Conservation (phyloP, 1,140 invertebrate genomes). For the Piezodorus guildinii region DNA sequence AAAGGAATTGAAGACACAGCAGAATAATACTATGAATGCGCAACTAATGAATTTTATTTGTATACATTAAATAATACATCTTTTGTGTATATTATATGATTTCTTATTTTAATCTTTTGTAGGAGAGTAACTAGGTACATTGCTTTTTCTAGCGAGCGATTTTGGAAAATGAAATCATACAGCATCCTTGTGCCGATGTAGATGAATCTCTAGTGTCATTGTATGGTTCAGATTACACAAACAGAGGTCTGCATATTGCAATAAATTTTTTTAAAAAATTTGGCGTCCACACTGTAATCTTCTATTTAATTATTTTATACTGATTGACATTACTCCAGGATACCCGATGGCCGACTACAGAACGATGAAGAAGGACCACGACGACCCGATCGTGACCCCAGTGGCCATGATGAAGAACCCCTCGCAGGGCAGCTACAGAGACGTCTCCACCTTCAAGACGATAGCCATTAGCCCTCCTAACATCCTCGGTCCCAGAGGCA, state of each 20-base stretch:
- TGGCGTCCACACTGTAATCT: too few species aligned
- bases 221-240: conserved; percentile 16
- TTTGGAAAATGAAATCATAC: conserved; percentile 24
- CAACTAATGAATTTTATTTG: too few species aligned
- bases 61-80: too few species aligned
- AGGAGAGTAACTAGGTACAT: neutral
- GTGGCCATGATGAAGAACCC: conserved; percentile 21
- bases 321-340: neutral
- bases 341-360: conserved; percentile 20
- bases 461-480: conserved; percentile 9
- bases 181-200: conserved; percentile 22
- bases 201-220: conserved; percentile 19
- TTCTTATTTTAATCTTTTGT: neutral
- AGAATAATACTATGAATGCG: too few species aligned
- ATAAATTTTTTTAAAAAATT: too few species aligned
- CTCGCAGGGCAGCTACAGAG: conserved; percentile 15
- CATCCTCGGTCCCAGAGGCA: conserved; percentile 2
- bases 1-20: too few species aligned
- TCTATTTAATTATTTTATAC: too few species aligned
- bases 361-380: conserved; percentile 23
- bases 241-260: conserved; percentile 20
- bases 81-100: neutral
- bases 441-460: conserved; percentile 16
- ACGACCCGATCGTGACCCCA: conserved; percentile 20
- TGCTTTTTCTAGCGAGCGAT: conserved; percentile 19